A percentile compares a stretch with the other conserved stretches of the same genome.
These are phyloP conservation scores for Argopecten irradians DNA, from an alignment of 1,140 invertebrate genomes.

Conservation along the genomic window DNA sequence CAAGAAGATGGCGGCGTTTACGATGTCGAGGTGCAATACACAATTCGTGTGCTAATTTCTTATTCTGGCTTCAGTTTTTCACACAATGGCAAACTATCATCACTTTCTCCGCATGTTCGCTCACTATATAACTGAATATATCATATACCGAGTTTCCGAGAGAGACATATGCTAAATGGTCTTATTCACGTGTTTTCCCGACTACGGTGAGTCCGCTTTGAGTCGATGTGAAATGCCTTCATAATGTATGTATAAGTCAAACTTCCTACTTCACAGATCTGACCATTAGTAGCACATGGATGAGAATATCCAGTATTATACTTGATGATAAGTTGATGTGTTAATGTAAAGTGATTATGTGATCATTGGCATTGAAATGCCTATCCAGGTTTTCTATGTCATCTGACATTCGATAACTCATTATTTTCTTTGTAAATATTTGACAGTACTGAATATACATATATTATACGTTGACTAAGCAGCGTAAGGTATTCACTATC, in stretches of 20 bases:
- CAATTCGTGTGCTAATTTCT: too few relatives aligned
- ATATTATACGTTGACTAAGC: neutral
- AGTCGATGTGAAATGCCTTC: neutral
- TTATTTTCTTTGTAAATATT: neutral
- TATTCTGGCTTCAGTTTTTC: too few relatives aligned
- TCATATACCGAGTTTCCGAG: too few relatives aligned
- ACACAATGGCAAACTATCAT: too few relatives aligned
- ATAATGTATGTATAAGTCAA: neutral
- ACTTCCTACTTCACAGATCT: neutral
- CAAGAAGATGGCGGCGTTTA: too few relatives aligned
- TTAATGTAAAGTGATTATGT: too few relatives aligned
- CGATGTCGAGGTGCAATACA: too few relatives aligned
- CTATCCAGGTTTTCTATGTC: neutral
- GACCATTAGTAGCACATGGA: neutral
- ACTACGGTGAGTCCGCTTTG: neutral
- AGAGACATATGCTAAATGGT: too few relatives aligned
- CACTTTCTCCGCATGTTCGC: too few relatives aligned
- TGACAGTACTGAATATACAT: constrained; percentile 1
- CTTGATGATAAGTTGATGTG: neutral
- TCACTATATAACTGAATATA: too few relatives aligned
- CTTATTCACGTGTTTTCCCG: neutral
- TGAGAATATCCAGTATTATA: neutral
- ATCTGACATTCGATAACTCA: neutral
- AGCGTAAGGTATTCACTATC: neutral
- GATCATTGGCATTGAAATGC: neutral